These are phyloP conservation scores for Baryphthengus martii DNA, from an alignment of 2,113 vertebrate genomes.

Conservation along the genomic window DNA sequence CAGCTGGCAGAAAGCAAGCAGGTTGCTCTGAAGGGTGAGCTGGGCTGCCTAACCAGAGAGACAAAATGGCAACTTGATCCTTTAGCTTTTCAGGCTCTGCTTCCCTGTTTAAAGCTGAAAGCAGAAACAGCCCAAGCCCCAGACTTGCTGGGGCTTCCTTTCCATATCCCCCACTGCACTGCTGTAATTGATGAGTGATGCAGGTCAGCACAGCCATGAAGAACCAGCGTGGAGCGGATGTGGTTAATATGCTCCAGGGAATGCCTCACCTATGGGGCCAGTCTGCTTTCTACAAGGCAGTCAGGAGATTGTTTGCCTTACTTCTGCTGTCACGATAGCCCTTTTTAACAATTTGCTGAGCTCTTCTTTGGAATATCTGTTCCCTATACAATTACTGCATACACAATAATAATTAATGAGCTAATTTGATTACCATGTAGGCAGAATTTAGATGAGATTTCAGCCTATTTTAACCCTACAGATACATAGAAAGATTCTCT, in stretches of 20 bases:
- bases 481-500: neutral
- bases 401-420: neutral
- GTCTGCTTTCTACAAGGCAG: neutral
- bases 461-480: neutral
- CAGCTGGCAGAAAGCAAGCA: neutral
- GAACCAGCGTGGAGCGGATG: fast-evolving
- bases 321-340: neutral
- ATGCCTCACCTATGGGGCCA: fast-evolving
- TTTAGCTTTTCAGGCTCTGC: neutral
- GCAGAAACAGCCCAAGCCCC: neutral
- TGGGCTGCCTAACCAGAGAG: neutral
- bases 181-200: fast-evolving
- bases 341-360: neutral
- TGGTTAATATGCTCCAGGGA: neutral
- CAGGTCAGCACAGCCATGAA: fast-evolving
- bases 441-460: neutral
- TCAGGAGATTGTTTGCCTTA: neutral
- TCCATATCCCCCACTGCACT: fast-evolving
- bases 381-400: neutral
- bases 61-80: neutral
- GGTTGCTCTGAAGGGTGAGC: neutral
- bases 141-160: neutral
- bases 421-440: neutral
- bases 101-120: neutral
- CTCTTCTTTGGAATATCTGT: neutral